Evolutionary conservation across 2,113 vertebrate species (phyloP).

Genomic region (Alethe castanea): DNA sequence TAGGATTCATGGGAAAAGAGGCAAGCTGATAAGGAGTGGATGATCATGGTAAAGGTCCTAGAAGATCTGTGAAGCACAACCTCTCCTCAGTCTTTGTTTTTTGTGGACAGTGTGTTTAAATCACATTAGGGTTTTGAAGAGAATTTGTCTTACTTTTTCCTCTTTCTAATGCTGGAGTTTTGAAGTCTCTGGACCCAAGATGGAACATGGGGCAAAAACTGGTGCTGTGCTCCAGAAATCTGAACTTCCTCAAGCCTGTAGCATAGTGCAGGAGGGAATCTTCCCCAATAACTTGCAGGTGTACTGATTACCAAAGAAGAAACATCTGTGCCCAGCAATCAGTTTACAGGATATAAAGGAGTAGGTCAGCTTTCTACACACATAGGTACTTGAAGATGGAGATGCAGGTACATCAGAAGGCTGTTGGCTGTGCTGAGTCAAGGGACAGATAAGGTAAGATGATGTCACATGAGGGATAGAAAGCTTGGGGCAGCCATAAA

Average conservation of each 20-base stretch:
- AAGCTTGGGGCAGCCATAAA: no score
- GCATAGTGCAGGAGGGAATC: no score
- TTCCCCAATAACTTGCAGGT: no score
- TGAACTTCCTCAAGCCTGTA: not conserved
- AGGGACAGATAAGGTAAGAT: no score
- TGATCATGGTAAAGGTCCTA: not conserved
- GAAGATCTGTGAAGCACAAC: not conserved
- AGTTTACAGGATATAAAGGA: no score
- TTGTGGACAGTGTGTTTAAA: not conserved
- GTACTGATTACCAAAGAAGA: no score
- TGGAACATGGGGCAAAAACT: not conserved
- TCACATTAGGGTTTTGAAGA: not conserved
- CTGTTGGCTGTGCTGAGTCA: no score
- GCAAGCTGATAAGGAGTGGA: not conserved
- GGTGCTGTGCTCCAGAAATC: not conserved
- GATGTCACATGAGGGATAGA: no score
- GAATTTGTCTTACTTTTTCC: not conserved
- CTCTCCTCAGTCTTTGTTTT: not conserved
- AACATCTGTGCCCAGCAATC: no score
- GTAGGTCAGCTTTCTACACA: no score
- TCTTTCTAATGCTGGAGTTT: not conserved
- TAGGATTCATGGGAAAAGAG: not conserved
- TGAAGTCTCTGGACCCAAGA: not conserved
- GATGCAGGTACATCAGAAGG: no score
- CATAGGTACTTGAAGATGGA: no score